These are phyloP conservation scores for Saccostrea cuccullata DNA, from an alignment of 1,140 invertebrate genomes.

Conservation along the genomic window DNA sequence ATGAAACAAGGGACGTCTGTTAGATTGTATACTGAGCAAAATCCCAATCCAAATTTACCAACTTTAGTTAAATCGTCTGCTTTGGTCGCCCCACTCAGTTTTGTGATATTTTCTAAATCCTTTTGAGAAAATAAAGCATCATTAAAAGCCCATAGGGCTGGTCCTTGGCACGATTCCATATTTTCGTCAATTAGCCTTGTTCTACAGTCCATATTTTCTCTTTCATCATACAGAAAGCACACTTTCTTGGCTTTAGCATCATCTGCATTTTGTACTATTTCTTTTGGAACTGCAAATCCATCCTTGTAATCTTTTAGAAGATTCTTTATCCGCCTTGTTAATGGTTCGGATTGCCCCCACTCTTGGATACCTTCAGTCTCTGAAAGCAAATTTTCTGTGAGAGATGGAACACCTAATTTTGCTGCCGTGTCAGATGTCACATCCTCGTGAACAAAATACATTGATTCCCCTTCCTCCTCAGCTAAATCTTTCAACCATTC, in stretches of 20 bases:
- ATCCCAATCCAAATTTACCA: conserved; percentile 74
- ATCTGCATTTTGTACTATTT: conserved; percentile 79
- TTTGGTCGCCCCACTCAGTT: conserved; percentile 72
- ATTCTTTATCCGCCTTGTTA: conserved; percentile 65
- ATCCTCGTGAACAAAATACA: conserved; percentile 65
- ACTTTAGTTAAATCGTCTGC: conserved; percentile 68
- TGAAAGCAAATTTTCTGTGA: conserved; percentile 62
- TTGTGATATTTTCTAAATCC: conserved; percentile 70
- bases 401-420: conserved; percentile 63
- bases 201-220: conserved; percentile 62
- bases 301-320: conserved; percentile 67
- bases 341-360: conserved; percentile 69
- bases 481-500: conserved; percentile 52
- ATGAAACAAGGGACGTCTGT: conserved; percentile 76
- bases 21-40: conserved; percentile 75
- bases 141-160: conserved; percentile 71
- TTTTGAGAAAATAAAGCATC: conserved; percentile 66
- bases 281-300: conserved; percentile 71
- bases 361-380: conserved; percentile 62
- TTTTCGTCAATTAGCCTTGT: conserved; percentile 67
- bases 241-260: conserved; percentile 74
- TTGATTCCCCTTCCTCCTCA: conserved; percentile 56
- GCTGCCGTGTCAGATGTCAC: conserved; percentile 64
- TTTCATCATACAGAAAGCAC: conserved; percentile 72
- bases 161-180: conserved; percentile 69